A percentile compares a stretch with the other conserved stretches of the same genome.
Conservation (phyloP, 2,113 vertebrate species). For the Ammodytes marinus region DNA sequence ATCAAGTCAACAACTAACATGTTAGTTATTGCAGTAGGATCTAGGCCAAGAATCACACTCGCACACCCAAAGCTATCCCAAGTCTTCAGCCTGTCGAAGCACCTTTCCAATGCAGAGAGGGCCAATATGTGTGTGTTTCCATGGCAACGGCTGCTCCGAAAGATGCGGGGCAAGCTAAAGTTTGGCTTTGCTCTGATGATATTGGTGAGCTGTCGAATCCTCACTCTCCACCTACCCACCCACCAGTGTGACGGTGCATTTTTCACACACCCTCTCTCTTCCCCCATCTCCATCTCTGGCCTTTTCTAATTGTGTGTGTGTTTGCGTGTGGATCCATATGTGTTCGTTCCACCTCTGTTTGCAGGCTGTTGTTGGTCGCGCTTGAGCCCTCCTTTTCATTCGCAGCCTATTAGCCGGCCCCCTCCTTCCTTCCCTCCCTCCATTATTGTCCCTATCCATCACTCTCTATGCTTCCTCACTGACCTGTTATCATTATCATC, state of each 20-base stretch:
- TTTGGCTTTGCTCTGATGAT: slow-evolving; percentile 28
- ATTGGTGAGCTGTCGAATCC: slow-evolving; percentile 10
- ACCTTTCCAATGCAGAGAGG: not conserved
- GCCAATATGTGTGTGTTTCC: slow-evolving; percentile 37
- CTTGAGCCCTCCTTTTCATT: slow-evolving; percentile 56
- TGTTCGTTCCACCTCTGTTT: slow-evolving; percentile 30
- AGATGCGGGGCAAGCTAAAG: slow-evolving; percentile 39
- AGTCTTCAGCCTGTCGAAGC: not conserved
- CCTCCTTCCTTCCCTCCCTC: too few relatives aligned
- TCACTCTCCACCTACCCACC: slow-evolving; percentile 50
- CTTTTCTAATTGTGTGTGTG: slow-evolving; percentile 50
- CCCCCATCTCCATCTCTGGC: slow-evolving; percentile 1
- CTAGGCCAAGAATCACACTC: not conserved
- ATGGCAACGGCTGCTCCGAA: slow-evolving; percentile 8
- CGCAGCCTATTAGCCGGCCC: slow-evolving; percentile 51
- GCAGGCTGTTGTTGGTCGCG: slow-evolving; percentile 53
- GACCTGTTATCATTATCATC: slow-evolving; percentile 31
- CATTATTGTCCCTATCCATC: slow-evolving; percentile 52
- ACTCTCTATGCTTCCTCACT: not conserved
- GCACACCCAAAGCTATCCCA: not conserved
- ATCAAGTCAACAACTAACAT: not conserved
- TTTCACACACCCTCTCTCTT: slow-evolving; percentile 23
- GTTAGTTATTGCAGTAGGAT: slow-evolving; percentile 7
- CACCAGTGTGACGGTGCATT: slow-evolving; percentile 58
- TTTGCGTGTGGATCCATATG: slow-evolving; percentile 31